These are phyloP conservation scores for Cephus rjabovi DNA, from an alignment of 2,888 invertebrate genomes.

Conservation along the genomic window DNA sequence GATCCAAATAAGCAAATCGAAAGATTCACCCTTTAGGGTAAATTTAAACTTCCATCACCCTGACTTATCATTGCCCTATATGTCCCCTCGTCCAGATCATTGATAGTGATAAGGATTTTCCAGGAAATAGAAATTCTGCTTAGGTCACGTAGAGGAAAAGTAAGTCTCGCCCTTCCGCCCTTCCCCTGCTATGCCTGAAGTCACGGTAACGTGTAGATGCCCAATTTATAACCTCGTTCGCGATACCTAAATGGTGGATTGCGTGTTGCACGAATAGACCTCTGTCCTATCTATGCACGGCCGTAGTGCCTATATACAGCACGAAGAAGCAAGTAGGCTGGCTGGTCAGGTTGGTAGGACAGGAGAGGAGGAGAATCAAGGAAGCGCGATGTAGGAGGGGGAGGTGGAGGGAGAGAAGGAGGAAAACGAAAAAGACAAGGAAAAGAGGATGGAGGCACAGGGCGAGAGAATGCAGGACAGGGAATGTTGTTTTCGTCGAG, in stretches of 20 bases:
- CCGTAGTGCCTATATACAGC: background rate
- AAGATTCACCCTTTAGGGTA: background rate
- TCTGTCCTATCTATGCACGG: background rate
- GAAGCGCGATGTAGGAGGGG: background rate
- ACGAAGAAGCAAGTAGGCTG: background rate
- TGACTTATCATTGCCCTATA: background rate
- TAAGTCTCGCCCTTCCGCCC: background rate
- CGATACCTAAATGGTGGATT: background rate
- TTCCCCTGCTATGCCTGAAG: background rate
- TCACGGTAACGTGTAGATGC: background rate
- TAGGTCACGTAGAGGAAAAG: background rate
- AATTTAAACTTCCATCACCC: background rate
- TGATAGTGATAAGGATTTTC: background rate
- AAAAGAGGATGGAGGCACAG: background rate
- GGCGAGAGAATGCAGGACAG: background rate
- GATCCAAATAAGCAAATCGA: background rate
- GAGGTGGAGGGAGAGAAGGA: background rate
- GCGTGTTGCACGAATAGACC: background rate
- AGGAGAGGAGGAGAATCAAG: constrained; percentile 10
- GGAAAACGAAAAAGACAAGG: background rate
- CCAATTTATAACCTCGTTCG: background rate
- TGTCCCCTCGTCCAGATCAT: background rate
- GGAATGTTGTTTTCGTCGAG: background rate
- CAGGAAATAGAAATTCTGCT: background rate
- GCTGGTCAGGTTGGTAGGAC: background rate